A percentile compares a stretch with the other conserved stretches of the same genome.
Conservation (phyloP, 2,888 invertebrate genomes). For the Lasioglossum pauxillum region DNA sequence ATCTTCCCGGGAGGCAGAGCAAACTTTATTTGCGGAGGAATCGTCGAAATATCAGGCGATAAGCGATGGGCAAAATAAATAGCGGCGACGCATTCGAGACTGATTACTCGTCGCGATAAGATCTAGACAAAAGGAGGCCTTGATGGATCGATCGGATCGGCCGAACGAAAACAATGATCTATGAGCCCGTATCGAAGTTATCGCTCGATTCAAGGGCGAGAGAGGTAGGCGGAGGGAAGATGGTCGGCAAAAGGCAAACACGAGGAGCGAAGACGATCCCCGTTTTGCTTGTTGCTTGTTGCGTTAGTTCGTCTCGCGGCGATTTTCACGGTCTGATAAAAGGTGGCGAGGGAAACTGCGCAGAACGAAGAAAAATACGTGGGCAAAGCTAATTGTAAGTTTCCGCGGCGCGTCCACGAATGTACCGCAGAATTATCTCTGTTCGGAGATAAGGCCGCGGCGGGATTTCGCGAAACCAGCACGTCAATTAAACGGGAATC, state of each 20-base stretch:
- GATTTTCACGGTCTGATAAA: neutral
- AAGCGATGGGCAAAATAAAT: neutral
- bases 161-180: constrained; percentile 52
- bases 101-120: constrained; percentile 59
- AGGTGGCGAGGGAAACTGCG: neutral
- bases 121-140: constrained; percentile 55
- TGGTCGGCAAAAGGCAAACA: neutral
- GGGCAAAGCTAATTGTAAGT: neutral
- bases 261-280: constrained; percentile 5
- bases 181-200: constrained; percentile 40
- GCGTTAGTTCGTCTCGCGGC: neutral
- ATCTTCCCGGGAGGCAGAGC: neutral
- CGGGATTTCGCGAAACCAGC: neutral
- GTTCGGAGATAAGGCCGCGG: neutral
- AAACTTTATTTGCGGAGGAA: neutral
- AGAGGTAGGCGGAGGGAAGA: neutral
- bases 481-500: neutral
- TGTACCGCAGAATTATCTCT: constrained; percentile 13
- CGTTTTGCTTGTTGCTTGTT: neutral
- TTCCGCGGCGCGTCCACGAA: neutral
- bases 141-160: constrained; percentile 35
- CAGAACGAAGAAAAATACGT: neutral
- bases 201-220: constrained; percentile 10
- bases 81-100: constrained; percentile 26
- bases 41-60: neutral